Conservation (phyloP, 2,888 invertebrate genomes). For the Pristionchus fissidentatus region DNA sequence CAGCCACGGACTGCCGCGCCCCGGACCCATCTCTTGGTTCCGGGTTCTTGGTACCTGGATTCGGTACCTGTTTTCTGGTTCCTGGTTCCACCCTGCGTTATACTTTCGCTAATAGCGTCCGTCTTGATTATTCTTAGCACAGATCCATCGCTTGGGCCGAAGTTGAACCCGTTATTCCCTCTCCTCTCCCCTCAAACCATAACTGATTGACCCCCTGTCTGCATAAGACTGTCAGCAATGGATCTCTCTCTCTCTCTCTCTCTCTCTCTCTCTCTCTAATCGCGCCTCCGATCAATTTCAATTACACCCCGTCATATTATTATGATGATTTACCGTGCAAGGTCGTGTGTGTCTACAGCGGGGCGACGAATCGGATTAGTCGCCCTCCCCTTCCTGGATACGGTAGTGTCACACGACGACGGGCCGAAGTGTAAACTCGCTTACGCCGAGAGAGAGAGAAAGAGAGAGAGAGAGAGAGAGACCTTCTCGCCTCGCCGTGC, state of each 20-base stretch:
- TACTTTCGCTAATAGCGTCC: no score
- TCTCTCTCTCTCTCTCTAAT: not conserved
- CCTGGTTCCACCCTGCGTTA: no score
- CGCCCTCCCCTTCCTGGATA: not conserved
- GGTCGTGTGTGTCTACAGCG: slow-evolving; percentile 20
- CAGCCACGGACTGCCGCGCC: not conserved
- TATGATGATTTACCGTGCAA: slow-evolving; percentile 41
- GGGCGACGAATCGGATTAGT: slow-evolving; percentile 40
- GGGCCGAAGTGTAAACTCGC: slow-evolving; percentile 16
- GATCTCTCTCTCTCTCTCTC: not conserved
- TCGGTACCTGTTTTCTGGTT: no score
- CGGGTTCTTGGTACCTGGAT: no score
- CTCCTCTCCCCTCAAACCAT: not conserved
- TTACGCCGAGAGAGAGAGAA: no score
- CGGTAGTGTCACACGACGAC: slow-evolving; percentile 40
- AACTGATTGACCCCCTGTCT: not conserved
- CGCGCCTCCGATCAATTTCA: slow-evolving; percentile 13
- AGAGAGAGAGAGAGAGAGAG: no score
- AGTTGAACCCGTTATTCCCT: no score
- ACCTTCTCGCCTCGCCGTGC: slow-evolving; percentile 1
- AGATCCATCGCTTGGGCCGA: no score
- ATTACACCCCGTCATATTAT: slow-evolving; percentile 42
- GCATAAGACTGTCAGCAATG: slow-evolving; percentile 12
- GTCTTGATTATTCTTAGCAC: no score
- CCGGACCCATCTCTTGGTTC: not conserved